Evolutionary conservation across 2,888 invertebrate species (phyloP).

Genomic region (Pollenia griseotomentosa): DNA sequence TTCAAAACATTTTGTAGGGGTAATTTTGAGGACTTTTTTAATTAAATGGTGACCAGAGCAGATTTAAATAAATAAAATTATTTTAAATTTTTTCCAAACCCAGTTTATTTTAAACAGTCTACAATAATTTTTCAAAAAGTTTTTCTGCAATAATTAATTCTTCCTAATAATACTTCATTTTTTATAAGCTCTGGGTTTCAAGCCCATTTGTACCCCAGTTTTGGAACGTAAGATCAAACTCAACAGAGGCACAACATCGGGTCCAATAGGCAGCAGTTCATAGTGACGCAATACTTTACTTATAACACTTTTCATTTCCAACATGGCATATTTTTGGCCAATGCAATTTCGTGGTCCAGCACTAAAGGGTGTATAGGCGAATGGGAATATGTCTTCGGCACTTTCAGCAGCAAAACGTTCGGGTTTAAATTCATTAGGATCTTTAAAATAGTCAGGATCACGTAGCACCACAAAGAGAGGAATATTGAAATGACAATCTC

Average conservation of each 20-base stretch:
- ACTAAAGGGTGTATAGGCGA: conserved; percentile 81
- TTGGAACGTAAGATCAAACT: conserved; percentile 81
- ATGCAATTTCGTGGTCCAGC: conserved; percentile 85
- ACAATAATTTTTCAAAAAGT: no score
- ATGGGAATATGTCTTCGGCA: conserved; percentile 75
- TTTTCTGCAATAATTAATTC: no score
- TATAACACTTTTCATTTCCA: conserved; percentile 80
- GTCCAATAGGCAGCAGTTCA: conserved; percentile 80
- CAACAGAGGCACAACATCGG: conserved; percentile 79
- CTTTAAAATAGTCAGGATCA: conserved; percentile 78
- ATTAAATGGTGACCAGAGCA: no score
- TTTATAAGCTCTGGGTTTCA: not conserved
- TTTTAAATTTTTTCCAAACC: no score
- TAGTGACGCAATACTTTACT: conserved; percentile 79
- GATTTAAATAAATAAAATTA: no score
- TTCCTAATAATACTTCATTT: not conserved
- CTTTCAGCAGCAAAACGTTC: conserved; percentile 84
- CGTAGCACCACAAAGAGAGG: conserved; percentile 79
- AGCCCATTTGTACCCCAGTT: conserved; percentile 79
- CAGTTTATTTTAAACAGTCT: no score
- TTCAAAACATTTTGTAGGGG: no score
- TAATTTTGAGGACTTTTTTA: no score
- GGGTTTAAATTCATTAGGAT: conserved; percentile 80
- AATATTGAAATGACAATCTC: conserved; percentile 77
- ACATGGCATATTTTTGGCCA: conserved; percentile 81